Percentiles rank a stretch among this genome's conserved stretches.
These are phyloP conservation scores for Melieria crassipennis DNA, from an alignment of 2,888 invertebrate species.

Conservation along the genomic window DNA sequence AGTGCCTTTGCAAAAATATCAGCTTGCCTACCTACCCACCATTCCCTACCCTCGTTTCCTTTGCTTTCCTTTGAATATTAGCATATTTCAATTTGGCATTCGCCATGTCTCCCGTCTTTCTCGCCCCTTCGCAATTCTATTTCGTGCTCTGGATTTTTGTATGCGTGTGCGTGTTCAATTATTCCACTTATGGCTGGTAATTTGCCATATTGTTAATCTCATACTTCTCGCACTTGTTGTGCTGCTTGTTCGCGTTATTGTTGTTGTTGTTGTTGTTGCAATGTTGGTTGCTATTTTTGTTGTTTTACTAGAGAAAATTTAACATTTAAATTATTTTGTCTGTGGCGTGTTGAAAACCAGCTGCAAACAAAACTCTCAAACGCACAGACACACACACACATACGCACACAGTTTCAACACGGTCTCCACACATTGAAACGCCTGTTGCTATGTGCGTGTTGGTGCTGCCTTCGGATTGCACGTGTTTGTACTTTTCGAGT, in stretches of 20 bases:
- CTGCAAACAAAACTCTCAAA: too few species aligned
- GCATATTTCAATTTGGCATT: too few species aligned
- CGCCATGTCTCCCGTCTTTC: too few species aligned
- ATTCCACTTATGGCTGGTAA: conserved; percentile 1
- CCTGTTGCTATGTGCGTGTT: too few species aligned
- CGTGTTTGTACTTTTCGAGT: too few species aligned
- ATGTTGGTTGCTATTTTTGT: conserved; percentile 2
- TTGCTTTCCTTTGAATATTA: not conserved
- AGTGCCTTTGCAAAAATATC: not conserved
- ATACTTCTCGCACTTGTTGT: conserved; percentile 1
- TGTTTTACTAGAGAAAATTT: not conserved
- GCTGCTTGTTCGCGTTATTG: conserved; percentile 11
- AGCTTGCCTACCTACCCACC: not conserved
- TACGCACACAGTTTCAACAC: too few species aligned
- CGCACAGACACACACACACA: too few species aligned
- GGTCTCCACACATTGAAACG: too few species aligned
- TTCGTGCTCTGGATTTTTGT: not conserved
- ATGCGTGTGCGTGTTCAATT: conserved; percentile 10
- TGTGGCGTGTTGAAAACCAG: too few species aligned
- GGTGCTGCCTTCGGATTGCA: too few species aligned
- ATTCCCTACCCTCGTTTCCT: not conserved
- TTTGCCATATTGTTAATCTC: conserved; percentile 5
- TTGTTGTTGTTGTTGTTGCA: not conserved
- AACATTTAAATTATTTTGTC: too few species aligned
- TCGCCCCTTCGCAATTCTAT: not conserved